phyloP scores from a whole-genome alignment of 2,797 vertebrate species.

The Cottoperca gobio region DNA sequence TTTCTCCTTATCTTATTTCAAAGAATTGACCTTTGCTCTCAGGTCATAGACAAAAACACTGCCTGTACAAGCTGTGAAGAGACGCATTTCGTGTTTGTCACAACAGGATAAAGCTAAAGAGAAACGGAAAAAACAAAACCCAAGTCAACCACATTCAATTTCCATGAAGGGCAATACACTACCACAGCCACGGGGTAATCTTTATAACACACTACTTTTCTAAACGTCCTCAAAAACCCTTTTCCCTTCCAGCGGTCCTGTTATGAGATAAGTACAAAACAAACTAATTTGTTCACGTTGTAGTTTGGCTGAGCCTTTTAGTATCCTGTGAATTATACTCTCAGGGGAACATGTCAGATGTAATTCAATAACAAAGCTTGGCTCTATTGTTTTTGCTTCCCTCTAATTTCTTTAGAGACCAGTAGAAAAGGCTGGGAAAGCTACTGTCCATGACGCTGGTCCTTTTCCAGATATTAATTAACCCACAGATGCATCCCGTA shows the following conservation, averaged over 20 bases:
- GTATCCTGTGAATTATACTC: constrained; percentile 72
- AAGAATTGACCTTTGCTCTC: constrained; percentile 3
- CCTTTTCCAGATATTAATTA: constrained; percentile 81
- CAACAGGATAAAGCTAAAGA: constrained; percentile 29
- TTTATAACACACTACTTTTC: constrained; percentile 54
- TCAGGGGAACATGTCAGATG: constrained; percentile 66
- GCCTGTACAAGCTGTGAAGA: background rate
- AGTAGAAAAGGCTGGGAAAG: constrained; percentile 66
- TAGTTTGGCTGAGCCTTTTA: constrained; percentile 69
- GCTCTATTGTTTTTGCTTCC: constrained; percentile 79
- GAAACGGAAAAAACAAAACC: constrained; percentile 33
- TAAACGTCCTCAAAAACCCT: constrained; percentile 61
- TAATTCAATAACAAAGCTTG: constrained; percentile 81
- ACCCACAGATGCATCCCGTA: constrained; percentile 63
- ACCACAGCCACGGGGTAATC: constrained; percentile 47
- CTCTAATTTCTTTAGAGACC: constrained; percentile 87
- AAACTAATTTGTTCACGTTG: constrained; percentile 75
- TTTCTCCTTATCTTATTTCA: constrained; percentile 5
- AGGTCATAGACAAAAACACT: constrained; percentile 14
- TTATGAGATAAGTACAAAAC: constrained; percentile 70
- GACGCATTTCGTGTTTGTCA: constrained; percentile 36
- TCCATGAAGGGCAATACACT: constrained; percentile 55
- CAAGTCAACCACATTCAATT: constrained; percentile 63
- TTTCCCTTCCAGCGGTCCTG: constrained; percentile 46
- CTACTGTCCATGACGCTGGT: constrained; percentile 76